phyloP scores from a whole-genome alignment of 2,797 vertebrate species.

The Perdix hodgsoniae region DNA sequence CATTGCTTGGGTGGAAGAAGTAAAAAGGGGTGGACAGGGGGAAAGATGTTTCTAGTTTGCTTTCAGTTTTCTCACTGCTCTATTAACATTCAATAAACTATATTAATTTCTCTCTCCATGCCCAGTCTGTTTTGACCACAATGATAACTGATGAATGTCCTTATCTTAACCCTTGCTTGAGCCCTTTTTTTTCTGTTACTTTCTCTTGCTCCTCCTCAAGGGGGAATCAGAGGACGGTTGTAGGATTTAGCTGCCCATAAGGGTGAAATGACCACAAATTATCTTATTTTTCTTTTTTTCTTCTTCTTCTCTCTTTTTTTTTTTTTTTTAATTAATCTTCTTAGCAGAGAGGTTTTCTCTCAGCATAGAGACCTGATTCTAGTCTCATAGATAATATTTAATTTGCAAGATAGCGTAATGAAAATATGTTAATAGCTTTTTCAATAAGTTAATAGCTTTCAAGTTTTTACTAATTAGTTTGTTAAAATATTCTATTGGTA shows the following conservation, averaged over 20 bases:
- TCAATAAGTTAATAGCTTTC: conserved; percentile 67
- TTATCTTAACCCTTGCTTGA: not conserved
- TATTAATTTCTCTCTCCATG: not conserved
- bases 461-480: conserved; percentile 68
- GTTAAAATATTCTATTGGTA: conserved; percentile 44
- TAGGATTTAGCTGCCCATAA: not conserved
- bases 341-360: conserved; percentile 42
- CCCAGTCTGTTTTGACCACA: not conserved
- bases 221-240: not conserved
- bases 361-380: conserved; percentile 50
- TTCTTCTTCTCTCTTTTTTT: not conserved
- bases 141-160: not conserved
- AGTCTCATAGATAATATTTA: conserved; percentile 54
- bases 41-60: not conserved
- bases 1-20: not conserved
- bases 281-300: not conserved
- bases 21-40: not conserved
- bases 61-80: not conserved
- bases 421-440: conserved; percentile 70
- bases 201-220: not conserved
- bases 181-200: not conserved
- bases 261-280: not conserved
- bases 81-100: not conserved
- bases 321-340: not conserved
- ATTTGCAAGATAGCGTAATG: conserved; percentile 47